Evolutionary conservation across 2,797 vertebrate species (phyloP).

Genomic region (Melanotaenia pygmaea): DNA sequence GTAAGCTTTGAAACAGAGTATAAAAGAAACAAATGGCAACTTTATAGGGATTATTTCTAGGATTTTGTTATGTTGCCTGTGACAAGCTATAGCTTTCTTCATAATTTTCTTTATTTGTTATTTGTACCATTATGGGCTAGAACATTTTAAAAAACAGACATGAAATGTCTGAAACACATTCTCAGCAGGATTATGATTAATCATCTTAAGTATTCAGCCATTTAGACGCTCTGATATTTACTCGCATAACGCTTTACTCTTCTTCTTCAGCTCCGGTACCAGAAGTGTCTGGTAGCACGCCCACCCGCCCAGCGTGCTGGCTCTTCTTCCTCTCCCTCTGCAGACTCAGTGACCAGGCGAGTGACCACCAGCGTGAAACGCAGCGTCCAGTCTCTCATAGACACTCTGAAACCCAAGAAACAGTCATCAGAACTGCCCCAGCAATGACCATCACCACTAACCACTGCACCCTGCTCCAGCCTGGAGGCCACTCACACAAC

Average conservation of each 20-base stretch:
- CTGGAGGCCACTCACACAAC: conserved; percentile 67
- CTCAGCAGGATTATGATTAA: conserved; percentile 1
- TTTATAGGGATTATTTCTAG: not conserved
- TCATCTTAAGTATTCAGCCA: not conserved
- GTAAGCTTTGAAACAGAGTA: conserved; percentile 77
- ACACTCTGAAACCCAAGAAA: conserved; percentile 99
- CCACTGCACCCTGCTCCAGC: conserved; percentile 44
- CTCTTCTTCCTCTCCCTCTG: conserved; percentile 85
- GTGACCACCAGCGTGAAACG: conserved; percentile 98
- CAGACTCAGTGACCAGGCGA: conserved; percentile 92
- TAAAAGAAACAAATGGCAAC: not conserved
- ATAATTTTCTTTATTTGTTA: not conserved
- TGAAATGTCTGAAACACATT: not conserved
- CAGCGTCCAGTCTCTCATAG: conserved; percentile 96
- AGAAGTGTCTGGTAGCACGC: conserved; percentile 98
- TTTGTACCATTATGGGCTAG: not conserved
- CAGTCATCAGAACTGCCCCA: conserved; percentile 91
- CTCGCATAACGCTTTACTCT: not conserved
- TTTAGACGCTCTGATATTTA: not conserved
- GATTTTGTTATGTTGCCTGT: not conserved
- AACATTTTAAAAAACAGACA: not conserved
- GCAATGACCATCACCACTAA: conserved; percentile 67
- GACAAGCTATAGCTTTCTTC: not conserved
- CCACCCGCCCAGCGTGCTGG: conserved; percentile 91
- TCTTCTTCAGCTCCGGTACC: conserved; percentile 91